Base-by-base conservation (phyloP, 2,113 vertebrate genomes). In the Labeo catla region DNA sequence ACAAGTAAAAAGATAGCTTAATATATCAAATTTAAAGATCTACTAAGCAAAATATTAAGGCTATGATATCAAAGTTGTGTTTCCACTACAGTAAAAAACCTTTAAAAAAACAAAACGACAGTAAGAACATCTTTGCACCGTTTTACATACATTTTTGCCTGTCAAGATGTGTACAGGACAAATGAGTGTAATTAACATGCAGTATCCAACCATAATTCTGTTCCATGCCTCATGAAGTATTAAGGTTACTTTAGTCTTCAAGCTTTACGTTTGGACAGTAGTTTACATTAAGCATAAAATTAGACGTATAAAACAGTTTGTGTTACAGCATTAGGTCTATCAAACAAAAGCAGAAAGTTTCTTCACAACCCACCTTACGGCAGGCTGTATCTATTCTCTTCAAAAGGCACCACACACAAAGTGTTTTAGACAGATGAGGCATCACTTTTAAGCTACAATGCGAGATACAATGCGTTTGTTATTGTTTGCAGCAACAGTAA, bases 261-360 rank as follows among this genome's bases (percentile, higher is more conserved):
- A 89, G 88, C 83, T 85, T 84, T 59, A 10, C 16, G 21, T 88
- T 70, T 84, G 47, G 70, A 84, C 85, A 89, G 88, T 77, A 87
- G 77, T 84, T 66, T 15, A 86, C 66, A 28, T 79, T 57, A 83
- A 86, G 81, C 76, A 76, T 39, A 45, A 7, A 66, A 65, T 66
- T 49, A 66, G 59, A 65, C 43, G 9, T 47, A 47, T 61, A 45
- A 49, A 81, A 65, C 79, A 49, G 57, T 47, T 81, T 81, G 57
- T 45, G 57, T 47, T 81, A 81, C 78, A 81, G 45, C 63, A 80
- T 61, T 45, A 61, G 7, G 54, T 80, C 36, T 80, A 80, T 59
- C 21, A 52, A 82, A 82, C 23, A 70, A 66, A 82, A 28, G 49
- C 49, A 82, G 80, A 66, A 73, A 5, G 8, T n/a, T 83, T 83